Evolutionary conservation across 2,113 vertebrate genomes (phyloP).

Genomic region (Scolopax mira): DNA sequence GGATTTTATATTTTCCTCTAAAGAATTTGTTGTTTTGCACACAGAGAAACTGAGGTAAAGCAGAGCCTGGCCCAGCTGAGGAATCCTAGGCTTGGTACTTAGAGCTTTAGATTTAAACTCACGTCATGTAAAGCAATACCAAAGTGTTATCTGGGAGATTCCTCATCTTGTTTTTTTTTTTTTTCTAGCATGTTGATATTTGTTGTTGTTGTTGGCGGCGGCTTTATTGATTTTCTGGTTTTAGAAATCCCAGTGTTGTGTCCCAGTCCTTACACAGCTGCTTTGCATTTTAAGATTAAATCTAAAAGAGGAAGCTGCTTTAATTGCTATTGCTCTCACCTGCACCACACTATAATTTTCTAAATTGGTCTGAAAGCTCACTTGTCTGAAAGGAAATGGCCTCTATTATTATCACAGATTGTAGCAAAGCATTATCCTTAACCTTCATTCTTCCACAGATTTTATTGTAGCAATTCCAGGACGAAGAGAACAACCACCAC

Average conservation of each 20-base stretch:
- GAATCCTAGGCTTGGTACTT: neutral
- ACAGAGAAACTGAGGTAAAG: neutral
- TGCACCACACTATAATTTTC: conserved; percentile 28
- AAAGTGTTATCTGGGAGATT: neutral
- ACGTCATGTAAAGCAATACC: neutral
- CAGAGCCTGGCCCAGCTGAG: neutral
- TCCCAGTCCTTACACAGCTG: neutral
- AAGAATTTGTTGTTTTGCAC: neutral
- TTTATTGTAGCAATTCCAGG: neutral
- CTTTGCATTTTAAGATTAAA: conserved; percentile 34
- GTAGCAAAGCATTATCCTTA: neutral
- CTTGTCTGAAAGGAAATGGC: neutral
- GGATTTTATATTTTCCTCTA: neutral
- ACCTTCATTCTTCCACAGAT: neutral
- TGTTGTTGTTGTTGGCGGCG: neutral
- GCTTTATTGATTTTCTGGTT: neutral
- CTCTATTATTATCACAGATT: neutral
- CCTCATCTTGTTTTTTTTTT: neutral
- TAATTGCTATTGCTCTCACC: neutral
- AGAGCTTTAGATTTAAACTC: neutral
- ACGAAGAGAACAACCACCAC: neutral
- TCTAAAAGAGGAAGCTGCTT: neutral
- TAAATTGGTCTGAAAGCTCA: neutral
- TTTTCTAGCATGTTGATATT: neutral
- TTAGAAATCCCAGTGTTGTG: neutral